Percentiles rank a stretch among this genome's conserved stretches.
These are phyloP conservation scores for Panagrolaimus sp. DNA, from an alignment of 1,140 invertebrate genomes.

Conservation along the genomic window DNA sequence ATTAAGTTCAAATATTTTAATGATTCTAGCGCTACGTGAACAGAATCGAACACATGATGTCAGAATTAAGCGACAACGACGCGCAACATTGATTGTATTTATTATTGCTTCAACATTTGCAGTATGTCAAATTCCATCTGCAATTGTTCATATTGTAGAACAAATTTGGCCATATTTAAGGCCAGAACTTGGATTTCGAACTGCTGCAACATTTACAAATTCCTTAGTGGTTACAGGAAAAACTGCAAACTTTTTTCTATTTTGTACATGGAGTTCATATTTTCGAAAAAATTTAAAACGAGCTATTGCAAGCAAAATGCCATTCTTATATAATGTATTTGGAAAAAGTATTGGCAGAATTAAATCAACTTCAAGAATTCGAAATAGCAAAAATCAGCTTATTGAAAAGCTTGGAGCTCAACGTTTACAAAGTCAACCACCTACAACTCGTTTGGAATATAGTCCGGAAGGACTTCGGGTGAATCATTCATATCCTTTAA, in stretches of 20 bases:
- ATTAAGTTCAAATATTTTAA: conserved; percentile 29
- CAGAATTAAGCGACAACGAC: conserved; percentile 19
- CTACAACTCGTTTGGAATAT: not conserved
- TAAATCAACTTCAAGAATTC: conserved; percentile 1
- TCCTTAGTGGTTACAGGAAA: conserved; percentile 37
- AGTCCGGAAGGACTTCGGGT: conserved; percentile 2
- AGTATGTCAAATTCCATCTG: conserved; percentile 39
- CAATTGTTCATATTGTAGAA: conserved; percentile 34
- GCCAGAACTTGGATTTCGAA: conserved; percentile 23
- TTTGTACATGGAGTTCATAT: conserved; percentile 44
- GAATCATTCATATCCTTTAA: conserved; percentile 9
- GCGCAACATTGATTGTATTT: conserved; percentile 42
- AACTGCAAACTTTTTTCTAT: conserved; percentile 41
- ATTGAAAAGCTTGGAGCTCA: not conserved
- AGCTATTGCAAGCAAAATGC: conserved; percentile 23
- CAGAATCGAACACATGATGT: conserved; percentile 23
- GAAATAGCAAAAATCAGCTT: not conserved
- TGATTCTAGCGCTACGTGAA: conserved; percentile 25
- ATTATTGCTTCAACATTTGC: conserved; percentile 44
- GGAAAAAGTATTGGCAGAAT: conserved; percentile 4
- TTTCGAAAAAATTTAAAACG: conserved; percentile 37
- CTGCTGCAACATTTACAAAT: conserved; percentile 38
- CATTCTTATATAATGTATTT: conserved; percentile 11
- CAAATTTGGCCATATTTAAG: conserved; percentile 36
- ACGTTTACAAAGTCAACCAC: conserved; percentile 9